These are phyloP conservation scores for Melanargia galathea DNA, from an alignment of 2,888 invertebrate genomes.

Conservation along the genomic window DNA sequence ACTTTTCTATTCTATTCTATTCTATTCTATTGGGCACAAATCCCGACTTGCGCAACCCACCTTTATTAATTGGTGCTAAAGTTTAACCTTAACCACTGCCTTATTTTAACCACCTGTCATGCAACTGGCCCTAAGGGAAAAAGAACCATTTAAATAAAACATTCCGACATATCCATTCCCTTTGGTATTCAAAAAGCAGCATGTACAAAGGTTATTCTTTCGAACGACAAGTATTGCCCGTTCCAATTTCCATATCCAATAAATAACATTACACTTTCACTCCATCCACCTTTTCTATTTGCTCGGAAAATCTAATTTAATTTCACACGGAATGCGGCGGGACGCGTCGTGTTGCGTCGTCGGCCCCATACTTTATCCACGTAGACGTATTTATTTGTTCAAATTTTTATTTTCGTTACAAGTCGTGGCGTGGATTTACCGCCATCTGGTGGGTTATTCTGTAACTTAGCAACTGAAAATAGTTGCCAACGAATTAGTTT, in stretches of 20 bases:
- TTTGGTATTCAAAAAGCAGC: neutral
- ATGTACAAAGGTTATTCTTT: neutral
- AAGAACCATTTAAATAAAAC: no score
- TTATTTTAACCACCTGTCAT: no score
- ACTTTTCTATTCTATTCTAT: no score
- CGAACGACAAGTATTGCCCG: neutral
- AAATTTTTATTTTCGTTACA: conserved; percentile 27
- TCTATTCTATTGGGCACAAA: no score
- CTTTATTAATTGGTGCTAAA: no score
- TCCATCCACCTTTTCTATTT: conserved; percentile 22
- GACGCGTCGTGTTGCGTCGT: conserved; percentile 19
- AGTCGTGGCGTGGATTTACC: neutral
- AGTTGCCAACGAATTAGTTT: no score
- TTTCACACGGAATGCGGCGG: conserved; percentile 16
- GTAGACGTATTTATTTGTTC: conserved; percentile 25
- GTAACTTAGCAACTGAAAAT: no score
- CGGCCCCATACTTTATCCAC: conserved; percentile 26
- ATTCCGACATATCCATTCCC: no score
- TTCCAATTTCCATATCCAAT: neutral
- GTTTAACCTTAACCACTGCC: no score
- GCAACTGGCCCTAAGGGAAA: no score
- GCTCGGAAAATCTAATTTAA: conserved; percentile 25
- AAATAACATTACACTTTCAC: neutral
- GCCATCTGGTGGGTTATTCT: no score
- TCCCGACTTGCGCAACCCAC: no score